Percentiles rank a stretch among this genome's conserved stretches.
phyloP scores from a whole-genome alignment of 2,797 vertebrate genomes.

The Cetoscarus ocellatus region DNA sequence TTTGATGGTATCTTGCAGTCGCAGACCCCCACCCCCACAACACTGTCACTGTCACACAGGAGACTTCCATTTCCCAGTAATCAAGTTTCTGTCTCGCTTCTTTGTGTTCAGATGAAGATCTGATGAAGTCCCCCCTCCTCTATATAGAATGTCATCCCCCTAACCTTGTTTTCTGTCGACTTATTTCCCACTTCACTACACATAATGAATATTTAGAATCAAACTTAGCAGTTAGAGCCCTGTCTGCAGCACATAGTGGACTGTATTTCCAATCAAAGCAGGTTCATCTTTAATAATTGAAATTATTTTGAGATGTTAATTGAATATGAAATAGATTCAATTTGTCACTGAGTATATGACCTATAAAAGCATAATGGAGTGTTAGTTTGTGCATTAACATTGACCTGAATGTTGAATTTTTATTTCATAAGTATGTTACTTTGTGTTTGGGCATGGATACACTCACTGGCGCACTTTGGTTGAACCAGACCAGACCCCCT shows the following conservation, averaged over 20 bases:
- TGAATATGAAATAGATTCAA: not conserved
- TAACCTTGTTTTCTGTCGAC: constrained; percentile 36
- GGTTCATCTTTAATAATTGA: constrained; percentile 21
- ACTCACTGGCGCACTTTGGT: no score
- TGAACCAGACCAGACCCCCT: no score
- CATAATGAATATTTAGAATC: constrained; percentile 61
- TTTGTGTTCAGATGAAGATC: constrained; percentile 75
- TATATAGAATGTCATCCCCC: constrained; percentile 26
- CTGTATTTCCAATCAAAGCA: constrained; percentile 4
- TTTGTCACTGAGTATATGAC: not conserved
- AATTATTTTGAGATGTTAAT: not conserved
- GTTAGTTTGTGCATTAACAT: no score
- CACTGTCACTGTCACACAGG: constrained; percentile 73
- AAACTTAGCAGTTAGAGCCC: constrained; percentile 20
- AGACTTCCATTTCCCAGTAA: constrained; percentile 81
- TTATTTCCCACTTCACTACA: constrained; percentile 62
- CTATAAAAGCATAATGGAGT: no score
- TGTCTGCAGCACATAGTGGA: not conserved
- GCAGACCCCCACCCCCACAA: constrained; percentile 33
- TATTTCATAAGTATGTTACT: no score
- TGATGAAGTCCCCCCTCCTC: constrained; percentile 63
- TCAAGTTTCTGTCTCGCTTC: constrained; percentile 78
- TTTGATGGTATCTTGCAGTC: constrained; percentile 82
- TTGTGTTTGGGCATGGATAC: no score
- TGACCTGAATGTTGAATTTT: no score